Percentiles rank a stretch among this genome's conserved stretches.
These are phyloP conservation scores for Bellardia bayeri DNA, from an alignment of 2,888 invertebrate genomes.

Conservation along the genomic window DNA sequence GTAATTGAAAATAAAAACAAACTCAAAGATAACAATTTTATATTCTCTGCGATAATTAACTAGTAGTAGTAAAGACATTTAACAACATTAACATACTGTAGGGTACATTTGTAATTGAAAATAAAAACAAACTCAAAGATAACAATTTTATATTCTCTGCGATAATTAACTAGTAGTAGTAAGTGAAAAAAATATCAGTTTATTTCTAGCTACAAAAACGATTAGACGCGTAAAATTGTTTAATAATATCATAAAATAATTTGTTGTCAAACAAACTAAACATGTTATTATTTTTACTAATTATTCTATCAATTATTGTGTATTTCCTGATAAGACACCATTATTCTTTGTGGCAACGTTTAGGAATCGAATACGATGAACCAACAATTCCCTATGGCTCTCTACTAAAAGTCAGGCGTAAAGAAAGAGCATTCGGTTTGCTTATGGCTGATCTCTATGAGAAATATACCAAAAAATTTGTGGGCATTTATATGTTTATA, in stretches of 20 bases:
- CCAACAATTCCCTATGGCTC: conserved; percentile 88
- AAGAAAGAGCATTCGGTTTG: conserved; percentile 87
- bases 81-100: neutral
- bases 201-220: neutral
- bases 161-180: neutral
- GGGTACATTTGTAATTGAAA: neutral
- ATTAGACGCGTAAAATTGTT: neutral
- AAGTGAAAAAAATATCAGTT: neutral
- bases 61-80: neutral
- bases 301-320: conserved; percentile 65
- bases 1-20: neutral
- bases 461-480: conserved; percentile 80
- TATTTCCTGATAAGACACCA: conserved; percentile 71
- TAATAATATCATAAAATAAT: neutral
- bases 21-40: neutral
- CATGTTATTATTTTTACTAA: conserved; percentile 75
- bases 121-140: neutral
- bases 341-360: conserved; percentile 73
- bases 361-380: conserved; percentile 85
- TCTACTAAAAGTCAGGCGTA: conserved; percentile 85
- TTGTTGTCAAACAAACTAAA: neutral
- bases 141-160: neutral
- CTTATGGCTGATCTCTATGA: conserved; percentile 87
- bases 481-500: conserved; percentile 88
- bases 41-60: neutral